These are phyloP conservation scores for Drosophila orosa DNA, from an alignment of 1,140 invertebrate genomes.

Conservation along the genomic window DNA sequence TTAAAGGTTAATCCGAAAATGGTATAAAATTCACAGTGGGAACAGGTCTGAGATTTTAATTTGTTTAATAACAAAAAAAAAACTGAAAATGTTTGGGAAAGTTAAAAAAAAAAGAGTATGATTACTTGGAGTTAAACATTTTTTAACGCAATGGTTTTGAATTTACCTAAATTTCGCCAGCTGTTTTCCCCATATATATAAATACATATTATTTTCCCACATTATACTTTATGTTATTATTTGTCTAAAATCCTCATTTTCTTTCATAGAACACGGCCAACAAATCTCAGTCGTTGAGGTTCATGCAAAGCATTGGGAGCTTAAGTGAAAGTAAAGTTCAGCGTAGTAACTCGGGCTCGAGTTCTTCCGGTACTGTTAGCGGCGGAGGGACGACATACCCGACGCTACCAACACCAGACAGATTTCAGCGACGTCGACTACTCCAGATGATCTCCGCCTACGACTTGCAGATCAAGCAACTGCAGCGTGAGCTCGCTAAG, in stretches of 20 bases:
- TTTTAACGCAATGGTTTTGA: too few relatives aligned
- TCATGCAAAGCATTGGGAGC: constrained; percentile 13
- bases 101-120: too few relatives aligned
- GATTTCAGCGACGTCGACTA: constrained; percentile 58
- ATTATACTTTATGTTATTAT: neutral
- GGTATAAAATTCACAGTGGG: too few relatives aligned
- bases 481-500: constrained; percentile 74
- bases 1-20: too few relatives aligned
- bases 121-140: too few relatives aligned
- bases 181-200: too few relatives aligned
- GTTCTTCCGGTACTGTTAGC: constrained; percentile 39
- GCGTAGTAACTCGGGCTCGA: constrained; percentile 65
- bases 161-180: too few relatives aligned
- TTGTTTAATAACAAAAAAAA: too few relatives aligned
- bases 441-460: constrained; percentile 74
- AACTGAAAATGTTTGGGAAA: too few relatives aligned
- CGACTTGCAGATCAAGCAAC: constrained; percentile 75
- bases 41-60: too few relatives aligned
- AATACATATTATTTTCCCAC: too few relatives aligned
- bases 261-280: neutral
- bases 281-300: constrained; percentile 20
- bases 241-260: neutral
- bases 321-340: constrained; percentile 58
- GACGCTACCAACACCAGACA: constrained; percentile 26
- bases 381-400: neutral